These are phyloP conservation scores for Meleagris gallopavo DNA, from an alignment of 2,113 vertebrate species.

Conservation along the genomic window DNA sequence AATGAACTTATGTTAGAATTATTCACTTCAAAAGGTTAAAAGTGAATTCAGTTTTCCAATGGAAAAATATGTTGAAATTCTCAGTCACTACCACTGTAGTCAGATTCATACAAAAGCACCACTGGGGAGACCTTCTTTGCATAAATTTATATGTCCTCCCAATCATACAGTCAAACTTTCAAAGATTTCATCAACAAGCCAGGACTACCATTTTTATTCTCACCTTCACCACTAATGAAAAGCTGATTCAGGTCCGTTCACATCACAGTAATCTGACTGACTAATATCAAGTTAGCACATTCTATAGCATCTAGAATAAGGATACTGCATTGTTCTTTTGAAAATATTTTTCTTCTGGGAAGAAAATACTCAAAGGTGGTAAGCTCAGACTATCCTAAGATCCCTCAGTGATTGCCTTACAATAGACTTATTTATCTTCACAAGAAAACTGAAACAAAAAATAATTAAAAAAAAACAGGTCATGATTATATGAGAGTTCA, in stretches of 20 bases:
- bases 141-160: neutral
- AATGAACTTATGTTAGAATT: neutral
- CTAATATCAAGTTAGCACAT: neutral
- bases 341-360: neutral
- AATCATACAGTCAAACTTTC: too few species aligned
- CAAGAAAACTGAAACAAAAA: neutral
- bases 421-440: neutral
- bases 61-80: neutral
- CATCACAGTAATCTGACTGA: neutral
- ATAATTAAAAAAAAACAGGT: neutral
- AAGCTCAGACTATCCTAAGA: neutral
- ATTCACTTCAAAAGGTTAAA: neutral
- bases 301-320: neutral
- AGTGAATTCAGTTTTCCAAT: neutral
- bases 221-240: neutral
- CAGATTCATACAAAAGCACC: neutral
- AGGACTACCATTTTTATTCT: neutral
- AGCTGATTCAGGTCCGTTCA: neutral
- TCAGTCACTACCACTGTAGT: neutral
- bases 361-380: fast-evolving
- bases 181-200: neutral
- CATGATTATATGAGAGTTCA: neutral
- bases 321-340: neutral
- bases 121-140: neutral
- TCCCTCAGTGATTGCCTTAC: neutral